These are phyloP conservation scores for Myotis findleyi DNA, from an alignment of 2,797 vertebrate species.

Conservation along the genomic window DNA sequence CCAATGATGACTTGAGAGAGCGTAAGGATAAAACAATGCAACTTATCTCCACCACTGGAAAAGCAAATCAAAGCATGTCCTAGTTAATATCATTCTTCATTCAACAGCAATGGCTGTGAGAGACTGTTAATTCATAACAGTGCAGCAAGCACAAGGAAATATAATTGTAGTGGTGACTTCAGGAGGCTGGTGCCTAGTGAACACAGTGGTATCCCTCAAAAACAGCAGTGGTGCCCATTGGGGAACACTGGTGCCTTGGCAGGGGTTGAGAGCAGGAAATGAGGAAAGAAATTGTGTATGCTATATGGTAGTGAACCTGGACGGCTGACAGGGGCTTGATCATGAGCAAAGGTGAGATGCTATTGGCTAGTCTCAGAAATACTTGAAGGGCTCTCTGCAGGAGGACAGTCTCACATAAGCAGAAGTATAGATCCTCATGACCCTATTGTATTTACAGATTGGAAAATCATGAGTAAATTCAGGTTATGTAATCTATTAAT, in stretches of 20 bases:
- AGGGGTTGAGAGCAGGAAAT: slow-evolving; percentile 45
- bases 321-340: background rate
- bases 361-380: background rate
- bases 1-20: slow-evolving; percentile 3
- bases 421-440: background rate
- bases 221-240: slow-evolving; percentile 18
- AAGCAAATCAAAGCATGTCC: slow-evolving; percentile 71
- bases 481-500: background rate
- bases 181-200: slow-evolving; percentile 59
- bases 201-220: slow-evolving; percentile 52
- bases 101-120: slow-evolving; percentile 40
- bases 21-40: slow-evolving; percentile 63
- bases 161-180: slow-evolving; percentile 59
- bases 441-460: background rate
- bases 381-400: background rate
- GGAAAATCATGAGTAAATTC: slow-evolving; percentile 28
- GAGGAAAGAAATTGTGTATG: slow-evolving; percentile 52
- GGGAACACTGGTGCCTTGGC: slow-evolving; percentile 19
- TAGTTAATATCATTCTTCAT: slow-evolving; percentile 64
- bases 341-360: background rate
- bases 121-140: slow-evolving; percentile 68
- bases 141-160: slow-evolving; percentile 63
- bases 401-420: background rate
- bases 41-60: slow-evolving; percentile 49
- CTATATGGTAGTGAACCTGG: background rate